Evolutionary conservation across 2,888 invertebrate genomes (phyloP), one percentile per base, ranked within the genome.

Genomic region (Serripes groenlandicus): DNA sequence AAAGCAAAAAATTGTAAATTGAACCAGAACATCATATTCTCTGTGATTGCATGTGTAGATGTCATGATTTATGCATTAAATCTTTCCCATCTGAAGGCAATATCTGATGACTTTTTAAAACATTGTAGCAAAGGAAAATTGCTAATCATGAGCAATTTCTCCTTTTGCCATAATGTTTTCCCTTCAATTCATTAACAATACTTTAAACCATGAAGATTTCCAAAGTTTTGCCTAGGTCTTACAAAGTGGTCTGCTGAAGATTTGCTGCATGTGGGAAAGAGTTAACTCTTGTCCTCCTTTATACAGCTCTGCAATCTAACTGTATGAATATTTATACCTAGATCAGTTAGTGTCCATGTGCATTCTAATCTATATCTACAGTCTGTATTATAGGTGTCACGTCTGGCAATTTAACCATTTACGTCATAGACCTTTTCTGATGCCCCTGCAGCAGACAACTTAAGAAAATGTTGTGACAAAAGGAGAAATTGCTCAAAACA

Each of bases 1-100:
- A 66, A 66, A 37, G 66, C 66, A 42, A 42, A 66, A 62, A 66
- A 66, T 42, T 42, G 42, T 42, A 28, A 42, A 42, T 42, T 23
- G 23, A 37, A 42, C 23, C 23, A 28, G 15, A 2, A 56, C 23
- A 15, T 23, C 56, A 2, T 21, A 21, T 21, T 49, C 49, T 49
- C 18, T 49, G 18, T 21, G 49, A 49, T 21, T 49, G 2, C 2
- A 49, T 49, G 49, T 15, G 49, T 21, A 49, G 49, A 49, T 21
- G 7, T 49, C 21, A 5, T 49, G 49, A 49, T 2, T 21, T 21
- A 49, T 3, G 15, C 7, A 49, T 49, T 49, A 5, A 1, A 49
- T 1, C 7, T 49, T 2, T 1, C 49, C 49, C 2, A 49, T 21
- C 21, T 49, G 49, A 49, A 49, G 21, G 49, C 49, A 49, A 21